Evolutionary conservation across 2,113 vertebrate genomes (phyloP).

Genomic region (Calonectris borealis): DNA sequence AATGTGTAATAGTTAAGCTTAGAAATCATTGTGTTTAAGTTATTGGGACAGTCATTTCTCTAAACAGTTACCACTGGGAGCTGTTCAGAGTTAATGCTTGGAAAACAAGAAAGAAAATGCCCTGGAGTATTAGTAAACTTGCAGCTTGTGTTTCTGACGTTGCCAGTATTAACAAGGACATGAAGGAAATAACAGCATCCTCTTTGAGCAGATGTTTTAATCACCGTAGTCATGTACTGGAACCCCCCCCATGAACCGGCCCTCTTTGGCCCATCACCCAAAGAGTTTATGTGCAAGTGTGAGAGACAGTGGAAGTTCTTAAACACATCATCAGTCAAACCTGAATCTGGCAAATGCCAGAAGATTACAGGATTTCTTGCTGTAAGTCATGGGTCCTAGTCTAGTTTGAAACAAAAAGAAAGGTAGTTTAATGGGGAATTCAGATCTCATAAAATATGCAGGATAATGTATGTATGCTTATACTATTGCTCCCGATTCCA

Average conservation of each 20-base stretch:
- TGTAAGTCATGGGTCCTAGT: not conserved
- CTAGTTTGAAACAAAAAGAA: not conserved
- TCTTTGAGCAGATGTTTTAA: not conserved
- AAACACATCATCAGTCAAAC: not conserved
- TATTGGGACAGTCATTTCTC: not conserved
- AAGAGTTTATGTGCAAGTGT: not conserved
- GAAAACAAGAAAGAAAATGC: not conserved
- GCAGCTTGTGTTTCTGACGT: not conserved
- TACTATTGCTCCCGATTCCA: not conserved
- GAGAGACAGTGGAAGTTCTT: not conserved
- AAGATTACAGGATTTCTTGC: not conserved
- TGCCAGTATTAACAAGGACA: not conserved
- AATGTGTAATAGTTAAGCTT: not conserved
- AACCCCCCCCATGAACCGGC: not conserved
- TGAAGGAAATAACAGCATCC: not conserved
- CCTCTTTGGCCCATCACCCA: not conserved
- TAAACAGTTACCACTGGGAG: not conserved
- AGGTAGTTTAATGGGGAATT: not conserved
- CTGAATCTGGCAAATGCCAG: not conserved
- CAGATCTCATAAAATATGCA: not conserved
- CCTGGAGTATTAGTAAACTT: not conserved
- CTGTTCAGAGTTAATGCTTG: not conserved
- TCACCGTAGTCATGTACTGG: not conserved
- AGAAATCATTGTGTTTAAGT: not conserved
- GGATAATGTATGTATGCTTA: not conserved